A percentile compares a stretch with the other conserved stretches of the same genome.
Conservation (phyloP, 2,888 invertebrate genomes). For the Ptychoptera albimana region DNA sequence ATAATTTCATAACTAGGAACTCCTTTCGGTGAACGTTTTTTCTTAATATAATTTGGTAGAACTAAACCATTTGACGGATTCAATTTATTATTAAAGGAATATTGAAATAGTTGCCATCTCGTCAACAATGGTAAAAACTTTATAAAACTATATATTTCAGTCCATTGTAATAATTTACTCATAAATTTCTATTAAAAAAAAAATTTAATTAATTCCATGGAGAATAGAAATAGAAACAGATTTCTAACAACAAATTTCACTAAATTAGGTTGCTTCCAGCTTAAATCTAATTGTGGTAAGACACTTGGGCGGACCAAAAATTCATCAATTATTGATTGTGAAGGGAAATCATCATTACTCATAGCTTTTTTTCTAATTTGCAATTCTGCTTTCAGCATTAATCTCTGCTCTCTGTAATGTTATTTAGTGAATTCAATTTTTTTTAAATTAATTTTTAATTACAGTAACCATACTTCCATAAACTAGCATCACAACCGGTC, state of each 20-base stretch:
- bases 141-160: conserved; percentile 56
- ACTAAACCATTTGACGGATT: conserved; percentile 19
- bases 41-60: conserved; percentile 37
- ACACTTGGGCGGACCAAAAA: conserved; percentile 42
- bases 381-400: conserved; percentile 50
- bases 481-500: conserved; percentile 41
- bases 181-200: conserved; percentile 42
- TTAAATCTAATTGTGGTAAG: conserved; percentile 36
- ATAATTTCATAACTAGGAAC: conserved; percentile 54
- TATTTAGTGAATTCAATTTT: neutral
- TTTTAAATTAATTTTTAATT: neutral
- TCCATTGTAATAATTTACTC: conserved; percentile 51
- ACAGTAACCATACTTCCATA: conserved; percentile 37
- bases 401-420: conserved; percentile 39
- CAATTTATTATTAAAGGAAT: neutral
- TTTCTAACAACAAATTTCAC: conserved; percentile 48
- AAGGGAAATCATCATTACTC: conserved; percentile 46
- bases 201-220: conserved; percentile 2
- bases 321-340: conserved; percentile 56
- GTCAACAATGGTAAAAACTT: conserved; percentile 62
- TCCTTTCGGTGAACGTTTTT: conserved; percentile 39
- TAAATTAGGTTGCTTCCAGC: conserved; percentile 50
- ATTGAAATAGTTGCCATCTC: conserved; percentile 53
- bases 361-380: conserved; percentile 51
- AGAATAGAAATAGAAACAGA: too few species aligned